A percentile compares a stretch with the other conserved stretches of the same genome.
phyloP scores from a whole-genome alignment of 2,113 vertebrate genomes.

The Lamprologus sp. region DNA sequence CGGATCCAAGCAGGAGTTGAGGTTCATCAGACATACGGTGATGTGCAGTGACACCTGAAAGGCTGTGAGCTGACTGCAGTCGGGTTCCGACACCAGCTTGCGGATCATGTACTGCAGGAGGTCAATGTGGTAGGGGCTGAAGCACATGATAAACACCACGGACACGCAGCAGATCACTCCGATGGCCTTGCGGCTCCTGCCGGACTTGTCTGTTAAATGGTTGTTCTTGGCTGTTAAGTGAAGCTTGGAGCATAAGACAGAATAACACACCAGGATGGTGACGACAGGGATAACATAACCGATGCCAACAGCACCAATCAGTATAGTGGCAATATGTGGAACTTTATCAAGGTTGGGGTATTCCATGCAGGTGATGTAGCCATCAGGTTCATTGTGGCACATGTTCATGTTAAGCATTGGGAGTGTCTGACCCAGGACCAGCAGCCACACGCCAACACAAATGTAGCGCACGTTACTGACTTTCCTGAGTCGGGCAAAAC shows the following conservation, averaged over 20 bases:
- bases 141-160: conserved; percentile 88
- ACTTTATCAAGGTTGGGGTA: conserved; percentile 88
- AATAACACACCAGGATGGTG: conserved; percentile 86
- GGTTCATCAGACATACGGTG: conserved; percentile 91
- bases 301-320: conserved; percentile 84
- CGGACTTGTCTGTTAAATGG: conserved; percentile 83
- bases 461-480: conserved; percentile 80
- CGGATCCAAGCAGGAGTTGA: conserved; percentile 92
- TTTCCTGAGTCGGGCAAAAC: conserved; percentile 78
- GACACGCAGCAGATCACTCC: conserved; percentile 91
- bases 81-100: conserved; percentile 71
- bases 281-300: conserved; percentile 81
- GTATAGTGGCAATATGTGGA: conserved; percentile 72
- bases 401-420: conserved; percentile 79
- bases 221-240: conserved; percentile 80
- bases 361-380: conserved; percentile 87
- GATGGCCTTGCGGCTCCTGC: conserved; percentile 88
- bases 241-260: conserved; percentile 85
- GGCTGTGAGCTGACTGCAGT: conserved; percentile 69
- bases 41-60: conserved; percentile 92
- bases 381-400: conserved; percentile 61
- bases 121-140: conserved; percentile 87
- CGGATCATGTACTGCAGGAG: conserved; percentile 92
- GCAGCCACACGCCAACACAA: conserved; percentile 80
- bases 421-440: conserved; percentile 87